Base-by-base conservation (phyloP, 2,888 invertebrate genomes). In the Lordiphosa fenestrarum region DNA sequence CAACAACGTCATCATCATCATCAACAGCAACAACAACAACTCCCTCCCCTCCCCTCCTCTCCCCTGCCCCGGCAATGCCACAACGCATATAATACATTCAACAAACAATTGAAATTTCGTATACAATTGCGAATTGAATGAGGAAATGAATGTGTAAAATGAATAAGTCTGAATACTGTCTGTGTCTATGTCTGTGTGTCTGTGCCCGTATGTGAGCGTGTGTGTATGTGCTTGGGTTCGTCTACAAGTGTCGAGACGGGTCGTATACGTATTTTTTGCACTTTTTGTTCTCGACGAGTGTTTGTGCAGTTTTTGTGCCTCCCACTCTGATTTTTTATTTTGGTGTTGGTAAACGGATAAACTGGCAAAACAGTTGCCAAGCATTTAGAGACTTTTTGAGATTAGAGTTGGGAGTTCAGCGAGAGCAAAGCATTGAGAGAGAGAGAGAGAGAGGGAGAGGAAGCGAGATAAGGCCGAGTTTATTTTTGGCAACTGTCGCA, bases 101-200 rank as follows among this genome's bases (percentile, higher is more conserved):
- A 77, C 77, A 78, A 78, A 78, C 77, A 78, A 78, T 78, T 78
- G 77, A 78, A 84, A 81, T 78, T 81, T 81, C 83, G 85, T 84
- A 84, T 81, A 81, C 85, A 81, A 81, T 81, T 81, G 85, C 83
- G 80, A 84, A 81, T 83, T 81, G 80, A 84, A 81, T 84, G 85
- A 74, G 83, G 83, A 81, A 81, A 84, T 81, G 80, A 84, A 80
- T 80, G 83, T 84, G 80, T 82, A 84, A 84, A 84, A 78, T 80
- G 83, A 80, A 75, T 84, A 82, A 82, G 78, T 81, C 82, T 81
- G 77, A 76, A 82, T 69, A 78, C 80, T 66, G 56, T 67, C 67
- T 51, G 60, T 66, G 48, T 50, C 42, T 61, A 23, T 58, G 25
- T 56, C 10, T 52, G 13, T 35, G 33, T 44, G 23, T 36, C 23